These are phyloP conservation scores for Plumapathes pennacea DNA, from an alignment of 92 coral and sea anemone genomes.

Conservation along the genomic window DNA sequence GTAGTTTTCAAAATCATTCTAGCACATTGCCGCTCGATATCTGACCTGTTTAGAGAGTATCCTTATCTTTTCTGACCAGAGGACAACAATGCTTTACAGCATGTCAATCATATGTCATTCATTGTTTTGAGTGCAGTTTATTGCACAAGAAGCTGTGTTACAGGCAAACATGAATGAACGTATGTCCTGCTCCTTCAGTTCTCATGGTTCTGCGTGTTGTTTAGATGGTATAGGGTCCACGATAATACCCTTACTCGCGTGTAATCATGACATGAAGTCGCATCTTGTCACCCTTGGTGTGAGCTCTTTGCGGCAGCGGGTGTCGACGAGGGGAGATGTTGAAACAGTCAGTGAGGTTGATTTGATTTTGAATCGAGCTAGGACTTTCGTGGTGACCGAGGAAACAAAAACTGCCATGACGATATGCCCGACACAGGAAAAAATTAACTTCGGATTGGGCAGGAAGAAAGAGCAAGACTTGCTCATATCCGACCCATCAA, in stretches of 20 bases:
- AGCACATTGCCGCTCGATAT: too few relatives aligned
- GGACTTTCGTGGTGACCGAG: background rate
- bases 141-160: too few relatives aligned
- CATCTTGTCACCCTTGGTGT: conserved; percentile 9
- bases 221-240: background rate
- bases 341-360: too few relatives aligned
- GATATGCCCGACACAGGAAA: conserved; percentile 5
- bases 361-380: too few relatives aligned
- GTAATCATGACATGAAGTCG: conserved; percentile 1
- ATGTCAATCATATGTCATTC: too few relatives aligned
- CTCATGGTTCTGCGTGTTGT: background rate
- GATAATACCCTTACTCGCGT: background rate
- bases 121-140: too few relatives aligned
- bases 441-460: conserved; percentile 16
- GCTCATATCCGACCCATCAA: conserved; percentile 6
- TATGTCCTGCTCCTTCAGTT: background rate
- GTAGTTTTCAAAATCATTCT: too few relatives aligned
- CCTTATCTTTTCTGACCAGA: too few relatives aligned
- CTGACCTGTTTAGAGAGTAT: too few relatives aligned
- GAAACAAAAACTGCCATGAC: background rate
- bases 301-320: too few relatives aligned
- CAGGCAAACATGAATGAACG: conserved; percentile 4
- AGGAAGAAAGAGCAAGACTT: conserved; percentile 12
- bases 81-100: too few relatives aligned
- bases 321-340: too few relatives aligned